A percentile compares a stretch with the other conserved stretches of the same genome.
Conservation (phyloP, 2,113 vertebrate species). For the Perca fluviatilis region DNA sequence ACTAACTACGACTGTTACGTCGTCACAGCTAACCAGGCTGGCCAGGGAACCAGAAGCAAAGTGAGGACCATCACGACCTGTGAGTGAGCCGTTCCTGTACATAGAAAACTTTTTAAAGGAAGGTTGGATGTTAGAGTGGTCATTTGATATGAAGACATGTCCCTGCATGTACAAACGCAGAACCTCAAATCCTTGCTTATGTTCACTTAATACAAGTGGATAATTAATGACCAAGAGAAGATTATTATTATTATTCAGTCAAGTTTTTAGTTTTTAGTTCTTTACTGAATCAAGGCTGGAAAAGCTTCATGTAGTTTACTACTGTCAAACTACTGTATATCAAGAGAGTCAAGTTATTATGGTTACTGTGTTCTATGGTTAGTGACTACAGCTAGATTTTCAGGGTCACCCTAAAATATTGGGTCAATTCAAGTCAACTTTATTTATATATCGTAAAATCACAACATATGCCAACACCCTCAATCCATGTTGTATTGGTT, state of each 20-base stretch:
- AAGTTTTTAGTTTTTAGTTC: background rate
- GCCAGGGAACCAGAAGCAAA: conserved; percentile 74
- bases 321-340: background rate
- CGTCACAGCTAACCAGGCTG: conserved; percentile 78
- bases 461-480: background rate
- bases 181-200: background rate
- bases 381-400: background rate
- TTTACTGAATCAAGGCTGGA: background rate
- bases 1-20: conserved; percentile 79
- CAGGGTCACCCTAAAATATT: background rate
- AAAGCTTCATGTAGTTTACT: background rate
- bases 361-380: background rate
- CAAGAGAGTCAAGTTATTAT: background rate
- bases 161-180: background rate
- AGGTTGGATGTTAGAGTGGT: background rate
- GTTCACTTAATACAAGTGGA: background rate
- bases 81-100: conserved; percentile 66
- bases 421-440: background rate
- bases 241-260: no score
- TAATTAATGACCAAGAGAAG: background rate
- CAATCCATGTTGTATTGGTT: no score
- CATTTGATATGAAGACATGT: background rate
- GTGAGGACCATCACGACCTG: conserved; percentile 80
- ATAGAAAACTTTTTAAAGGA: background rate
- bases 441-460: background rate